These are phyloP conservation scores for Saturnia japonica DNA, from an alignment of 2,888 invertebrate genomes.

Conservation along the genomic window DNA sequence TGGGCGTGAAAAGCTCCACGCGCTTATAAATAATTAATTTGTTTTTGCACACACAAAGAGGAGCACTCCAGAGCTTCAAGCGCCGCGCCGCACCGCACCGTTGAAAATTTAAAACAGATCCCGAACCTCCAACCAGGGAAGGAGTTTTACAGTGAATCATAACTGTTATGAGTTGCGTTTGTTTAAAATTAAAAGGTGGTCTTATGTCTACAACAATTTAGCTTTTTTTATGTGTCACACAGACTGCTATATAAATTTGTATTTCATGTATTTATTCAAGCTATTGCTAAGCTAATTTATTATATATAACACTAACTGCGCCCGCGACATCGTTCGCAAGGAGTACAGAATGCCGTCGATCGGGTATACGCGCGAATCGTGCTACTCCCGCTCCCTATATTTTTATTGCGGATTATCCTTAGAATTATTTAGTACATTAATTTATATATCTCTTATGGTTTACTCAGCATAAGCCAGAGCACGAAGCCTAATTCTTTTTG, in stretches of 20 bases:
- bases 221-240: background rate
- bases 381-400: no score
- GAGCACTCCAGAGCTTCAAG: conserved; percentile 29
- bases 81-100: conserved; percentile 28
- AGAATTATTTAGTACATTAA: no score
- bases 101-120: conserved; percentile 39
- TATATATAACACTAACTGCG: no score
- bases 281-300: no score
- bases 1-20: conserved; percentile 47
- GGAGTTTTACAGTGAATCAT: conserved; percentile 20
- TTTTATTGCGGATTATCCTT: no score
- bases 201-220: background rate
- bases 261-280: background rate
- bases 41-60: conserved; percentile 63
- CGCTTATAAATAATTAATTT: conserved; percentile 69
- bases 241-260: background rate
- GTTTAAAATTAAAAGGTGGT: conserved; percentile 5
- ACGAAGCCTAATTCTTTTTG: no score
- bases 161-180: conserved; percentile 10
- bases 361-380: no score
- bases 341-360: no score
- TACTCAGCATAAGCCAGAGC: no score
- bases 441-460: no score
- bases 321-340: no score
- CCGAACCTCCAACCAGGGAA: conserved; percentile 26